Conservation (phyloP, 2,888 invertebrate genomes). For the Harpagoxenus sublaevis region DNA sequence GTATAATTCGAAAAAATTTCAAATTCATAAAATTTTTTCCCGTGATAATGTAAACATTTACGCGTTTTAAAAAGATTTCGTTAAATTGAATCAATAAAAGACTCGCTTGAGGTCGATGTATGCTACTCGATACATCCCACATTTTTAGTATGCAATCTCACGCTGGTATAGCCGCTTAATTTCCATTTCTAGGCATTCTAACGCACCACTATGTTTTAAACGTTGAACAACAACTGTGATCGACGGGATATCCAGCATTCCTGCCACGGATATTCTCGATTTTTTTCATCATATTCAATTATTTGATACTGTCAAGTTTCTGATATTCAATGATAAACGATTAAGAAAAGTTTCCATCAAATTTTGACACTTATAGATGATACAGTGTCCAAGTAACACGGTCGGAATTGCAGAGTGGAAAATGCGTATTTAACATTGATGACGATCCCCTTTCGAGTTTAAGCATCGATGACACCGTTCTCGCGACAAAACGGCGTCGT, state of each 20-base stretch:
- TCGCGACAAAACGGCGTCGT: conserved; percentile 38
- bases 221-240: not conserved
- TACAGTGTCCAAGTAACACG: not conserved
- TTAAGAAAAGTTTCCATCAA: not conserved
- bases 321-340: not conserved
- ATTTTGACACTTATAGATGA: not conserved
- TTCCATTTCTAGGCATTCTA: conserved; percentile 32
- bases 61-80: not conserved
- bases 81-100: not conserved
- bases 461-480: conserved; percentile 8
- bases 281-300: not conserved
- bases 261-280: not conserved
- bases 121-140: not conserved
- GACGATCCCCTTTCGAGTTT: not conserved
- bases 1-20: not conserved
- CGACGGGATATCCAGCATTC: not conserved
- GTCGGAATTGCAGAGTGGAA: not conserved
- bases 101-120: not conserved
- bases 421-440: not conserved
- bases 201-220: conserved; percentile 17
- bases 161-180: not conserved
- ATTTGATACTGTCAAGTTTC: not conserved
- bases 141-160: conserved; percentile 36
- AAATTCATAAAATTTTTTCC: not conserved
- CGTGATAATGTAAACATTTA: not conserved